Evolutionary conservation across 2,797 vertebrate genomes (phyloP).

Genomic region (Pipistrellus nathusii): DNA sequence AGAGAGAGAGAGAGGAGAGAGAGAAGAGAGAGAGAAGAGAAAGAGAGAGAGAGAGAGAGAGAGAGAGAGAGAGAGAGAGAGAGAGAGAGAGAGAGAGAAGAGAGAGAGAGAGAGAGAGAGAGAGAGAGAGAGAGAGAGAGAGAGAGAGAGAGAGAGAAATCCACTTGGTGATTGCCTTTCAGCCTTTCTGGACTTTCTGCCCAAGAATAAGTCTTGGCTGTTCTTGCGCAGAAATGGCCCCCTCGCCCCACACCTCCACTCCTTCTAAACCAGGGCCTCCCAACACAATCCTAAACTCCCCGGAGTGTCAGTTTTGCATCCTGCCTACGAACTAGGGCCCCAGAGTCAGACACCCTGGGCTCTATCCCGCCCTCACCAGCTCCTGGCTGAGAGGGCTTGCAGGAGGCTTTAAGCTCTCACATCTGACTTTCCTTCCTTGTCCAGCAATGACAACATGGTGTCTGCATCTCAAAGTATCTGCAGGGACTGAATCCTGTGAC

Average conservation of each 20-base stretch:
- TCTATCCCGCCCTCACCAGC: neutral
- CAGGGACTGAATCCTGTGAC: neutral
- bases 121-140: too few relatives aligned
- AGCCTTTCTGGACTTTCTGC: neutral
- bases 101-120: too few relatives aligned
- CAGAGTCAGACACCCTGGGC: neutral
- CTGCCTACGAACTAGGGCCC: neutral
- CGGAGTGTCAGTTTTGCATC: slow-evolving; percentile 21
- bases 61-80: too few relatives aligned
- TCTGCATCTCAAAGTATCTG: neutral
- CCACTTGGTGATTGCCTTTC: neutral
- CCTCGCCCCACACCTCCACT: neutral
- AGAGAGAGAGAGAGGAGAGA: too few relatives aligned
- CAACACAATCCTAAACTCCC: neutral
- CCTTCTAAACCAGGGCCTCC: slow-evolving; percentile 20
- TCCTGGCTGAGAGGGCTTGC: slow-evolving; percentile 2
- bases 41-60: too few relatives aligned
- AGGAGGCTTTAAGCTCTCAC: neutral
- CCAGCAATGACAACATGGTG: neutral
- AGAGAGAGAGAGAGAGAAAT: neutral
- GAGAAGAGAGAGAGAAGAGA: too few relatives aligned
- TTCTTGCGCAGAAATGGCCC: neutral
- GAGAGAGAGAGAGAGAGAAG: too few relatives aligned
- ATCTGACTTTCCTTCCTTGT: neutral
- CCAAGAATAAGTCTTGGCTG: slow-evolving; percentile 28